phyloP scores from a whole-genome alignment of 2,797 vertebrate species.

The Argyrosomus regius region DNA sequence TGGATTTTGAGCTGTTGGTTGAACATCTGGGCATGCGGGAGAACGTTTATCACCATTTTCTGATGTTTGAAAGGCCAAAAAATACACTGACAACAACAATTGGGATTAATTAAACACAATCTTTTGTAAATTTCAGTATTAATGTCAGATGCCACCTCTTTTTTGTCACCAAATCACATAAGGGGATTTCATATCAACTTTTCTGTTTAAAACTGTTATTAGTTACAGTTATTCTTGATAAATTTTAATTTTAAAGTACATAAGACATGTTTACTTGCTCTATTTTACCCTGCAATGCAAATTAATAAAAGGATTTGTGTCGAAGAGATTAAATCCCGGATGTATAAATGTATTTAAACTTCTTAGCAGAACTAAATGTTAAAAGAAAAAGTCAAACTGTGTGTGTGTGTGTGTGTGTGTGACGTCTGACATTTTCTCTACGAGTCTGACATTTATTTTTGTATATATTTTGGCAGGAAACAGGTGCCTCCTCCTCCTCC shows the following conservation, averaged over 20 bases:
- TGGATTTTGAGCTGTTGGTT: neutral
- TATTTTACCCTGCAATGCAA: neutral
- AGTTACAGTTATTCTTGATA: neutral
- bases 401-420: neutral
- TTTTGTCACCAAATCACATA: neutral
- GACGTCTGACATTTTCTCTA: slow-evolving; percentile 49
- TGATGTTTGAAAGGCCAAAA: neutral
- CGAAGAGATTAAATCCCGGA: neutral
- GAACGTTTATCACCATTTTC: neutral
- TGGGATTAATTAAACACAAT: neutral
- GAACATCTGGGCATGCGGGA: neutral
- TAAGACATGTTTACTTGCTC: too few species aligned
- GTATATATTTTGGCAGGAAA: slow-evolving; percentile 68
- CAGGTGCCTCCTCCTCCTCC: slow-evolving; percentile 74
- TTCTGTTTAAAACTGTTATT: neutral
- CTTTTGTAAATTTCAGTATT: neutral
- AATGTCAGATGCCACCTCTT: neutral
- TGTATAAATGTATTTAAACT: neutral
- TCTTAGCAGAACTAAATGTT: neutral
- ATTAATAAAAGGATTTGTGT: neutral
- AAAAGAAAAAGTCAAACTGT: neutral
- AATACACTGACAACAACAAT: neutral
- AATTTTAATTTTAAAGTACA: neutral
- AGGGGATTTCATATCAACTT: neutral
- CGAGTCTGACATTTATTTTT: slow-evolving; percentile 35